A percentile compares a stretch with the other conserved stretches of the same genome.
Evolutionary conservation across 2,888 invertebrate species (phyloP).

Genomic region (Xanthia icteritia): DNA sequence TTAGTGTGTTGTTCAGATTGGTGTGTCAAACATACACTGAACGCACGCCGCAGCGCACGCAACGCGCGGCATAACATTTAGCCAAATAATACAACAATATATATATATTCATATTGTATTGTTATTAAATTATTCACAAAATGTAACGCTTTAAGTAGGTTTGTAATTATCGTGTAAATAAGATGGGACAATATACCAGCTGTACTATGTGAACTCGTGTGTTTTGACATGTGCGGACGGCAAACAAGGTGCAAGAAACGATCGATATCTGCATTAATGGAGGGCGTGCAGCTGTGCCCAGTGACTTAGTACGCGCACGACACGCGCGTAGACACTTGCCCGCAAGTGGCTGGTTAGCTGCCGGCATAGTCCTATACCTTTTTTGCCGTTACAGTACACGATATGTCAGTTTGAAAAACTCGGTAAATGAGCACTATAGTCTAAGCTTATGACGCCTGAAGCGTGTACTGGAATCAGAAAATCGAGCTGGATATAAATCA

Average conservation of each 20-base stretch:
- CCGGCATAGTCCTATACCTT: neutral
- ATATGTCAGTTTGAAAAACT: neutral
- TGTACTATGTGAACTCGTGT: conserved; percentile 6
- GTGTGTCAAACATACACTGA: conserved; percentile 31
- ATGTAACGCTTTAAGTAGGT: conserved; percentile 71
- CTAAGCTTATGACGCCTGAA: conserved; percentile 1
- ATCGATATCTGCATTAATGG: neutral
- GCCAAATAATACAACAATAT: conserved; percentile 64
- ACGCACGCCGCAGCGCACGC: conserved; percentile 2
- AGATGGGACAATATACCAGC: conserved; percentile 29
- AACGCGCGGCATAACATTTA: conserved; percentile 43
- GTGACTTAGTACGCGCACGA: neutral
- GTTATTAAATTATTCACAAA: conserved; percentile 69
- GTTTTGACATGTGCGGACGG: neutral
- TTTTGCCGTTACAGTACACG: neutral
- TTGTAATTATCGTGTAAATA: conserved; percentile 66
- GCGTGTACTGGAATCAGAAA: conserved; percentile 8
- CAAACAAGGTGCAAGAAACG: neutral
- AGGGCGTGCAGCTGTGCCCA: neutral
- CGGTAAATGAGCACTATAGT: neutral
- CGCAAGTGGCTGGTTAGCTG: too few species aligned
- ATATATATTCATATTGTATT: conserved; percentile 52
- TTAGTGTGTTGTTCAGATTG: conserved; percentile 22
- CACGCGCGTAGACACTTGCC: neutral
- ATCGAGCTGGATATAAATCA: conserved; percentile 4